Percentiles rank a stretch among this genome's conserved stretches.
Evolutionary conservation across 2,888 invertebrate genomes (phyloP).

Genomic region (Diabrotica balteata): DNA sequence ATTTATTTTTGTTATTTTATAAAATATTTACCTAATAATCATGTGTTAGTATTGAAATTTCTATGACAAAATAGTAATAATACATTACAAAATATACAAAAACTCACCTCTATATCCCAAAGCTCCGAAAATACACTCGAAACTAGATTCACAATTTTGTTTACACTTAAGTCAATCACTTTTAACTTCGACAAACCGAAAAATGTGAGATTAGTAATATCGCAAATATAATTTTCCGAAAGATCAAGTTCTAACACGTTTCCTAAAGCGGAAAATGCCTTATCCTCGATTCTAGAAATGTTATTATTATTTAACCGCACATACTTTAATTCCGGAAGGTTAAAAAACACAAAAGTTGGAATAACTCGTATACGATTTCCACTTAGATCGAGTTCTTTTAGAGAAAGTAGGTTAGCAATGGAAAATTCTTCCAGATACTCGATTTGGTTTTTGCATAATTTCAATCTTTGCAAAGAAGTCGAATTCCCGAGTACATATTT

Average conservation of each 20-base stretch:
- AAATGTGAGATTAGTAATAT: slow-evolving; percentile 79
- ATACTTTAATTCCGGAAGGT: slow-evolving; percentile 74
- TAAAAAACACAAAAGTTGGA: slow-evolving; percentile 74
- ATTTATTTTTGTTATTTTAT: no score
- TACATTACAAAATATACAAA: neutral
- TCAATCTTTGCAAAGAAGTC: slow-evolving; percentile 71
- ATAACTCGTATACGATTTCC: slow-evolving; percentile 80
- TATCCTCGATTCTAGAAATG: slow-evolving; percentile 82
- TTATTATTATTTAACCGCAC: slow-evolving; percentile 87
- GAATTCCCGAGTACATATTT: slow-evolving; percentile 79
- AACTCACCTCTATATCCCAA: slow-evolving; percentile 63
- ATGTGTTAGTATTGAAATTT: no score
- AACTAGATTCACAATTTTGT: slow-evolving; percentile 78
- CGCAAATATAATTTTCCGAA: slow-evolving; percentile 77
- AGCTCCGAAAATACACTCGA: slow-evolving; percentile 82
- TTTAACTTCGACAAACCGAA: slow-evolving; percentile 77
- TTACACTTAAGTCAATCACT: slow-evolving; percentile 76
- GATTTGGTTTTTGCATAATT: slow-evolving; percentile 75
- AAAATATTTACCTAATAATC: no score
- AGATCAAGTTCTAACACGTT: slow-evolving; percentile 82
- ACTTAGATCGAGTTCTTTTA: slow-evolving; percentile 74
- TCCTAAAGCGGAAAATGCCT: slow-evolving; percentile 77
- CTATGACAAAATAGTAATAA: no score
- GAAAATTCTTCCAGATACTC: slow-evolving; percentile 71
- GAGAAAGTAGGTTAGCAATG: slow-evolving; percentile 75